Evolutionary conservation across 1,140 invertebrate genomes (phyloP).

Genomic region (Scaptomyza montana): DNA sequence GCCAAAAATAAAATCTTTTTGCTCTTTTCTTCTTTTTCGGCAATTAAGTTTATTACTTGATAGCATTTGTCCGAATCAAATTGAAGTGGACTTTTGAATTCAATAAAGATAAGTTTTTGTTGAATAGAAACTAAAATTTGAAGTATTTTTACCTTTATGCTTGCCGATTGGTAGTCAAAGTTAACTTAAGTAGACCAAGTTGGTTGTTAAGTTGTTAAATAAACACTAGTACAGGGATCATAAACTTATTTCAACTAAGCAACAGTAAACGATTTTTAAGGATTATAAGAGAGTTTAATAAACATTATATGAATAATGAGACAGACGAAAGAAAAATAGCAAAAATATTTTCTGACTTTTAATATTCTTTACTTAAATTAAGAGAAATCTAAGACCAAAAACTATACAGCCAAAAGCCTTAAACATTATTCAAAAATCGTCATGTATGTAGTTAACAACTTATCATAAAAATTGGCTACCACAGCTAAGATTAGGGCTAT

Average conservation of each 20-base stretch:
- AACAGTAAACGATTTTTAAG: no score
- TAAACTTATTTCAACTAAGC: background rate
- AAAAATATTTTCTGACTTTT: no score
- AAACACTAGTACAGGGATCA: background rate
- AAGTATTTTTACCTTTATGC: conserved; percentile 4
- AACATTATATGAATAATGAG: no score
- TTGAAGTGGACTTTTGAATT: conserved; percentile 6
- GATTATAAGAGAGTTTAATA: no score
- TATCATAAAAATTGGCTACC: conserved; percentile 10
- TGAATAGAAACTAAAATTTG: background rate
- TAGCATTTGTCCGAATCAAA: background rate
- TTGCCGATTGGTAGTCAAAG: background rate
- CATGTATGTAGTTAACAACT: background rate
- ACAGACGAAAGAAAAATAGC: no score
- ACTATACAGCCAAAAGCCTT: no score
- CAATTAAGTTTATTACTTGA: conserved; percentile 6
- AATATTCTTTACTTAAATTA: no score
- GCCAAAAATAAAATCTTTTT: background rate
- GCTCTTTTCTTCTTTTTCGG: background rate
- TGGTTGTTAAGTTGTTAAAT: background rate
- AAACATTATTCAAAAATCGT: no score
- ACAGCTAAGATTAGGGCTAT: conserved; percentile 15
- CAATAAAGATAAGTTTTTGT: background rate
- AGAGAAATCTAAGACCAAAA: no score
- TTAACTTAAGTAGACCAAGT: background rate